Evolutionary conservation across 2,113 vertebrate species (phyloP).

Genomic region (Haemorhous mexicanus): DNA sequence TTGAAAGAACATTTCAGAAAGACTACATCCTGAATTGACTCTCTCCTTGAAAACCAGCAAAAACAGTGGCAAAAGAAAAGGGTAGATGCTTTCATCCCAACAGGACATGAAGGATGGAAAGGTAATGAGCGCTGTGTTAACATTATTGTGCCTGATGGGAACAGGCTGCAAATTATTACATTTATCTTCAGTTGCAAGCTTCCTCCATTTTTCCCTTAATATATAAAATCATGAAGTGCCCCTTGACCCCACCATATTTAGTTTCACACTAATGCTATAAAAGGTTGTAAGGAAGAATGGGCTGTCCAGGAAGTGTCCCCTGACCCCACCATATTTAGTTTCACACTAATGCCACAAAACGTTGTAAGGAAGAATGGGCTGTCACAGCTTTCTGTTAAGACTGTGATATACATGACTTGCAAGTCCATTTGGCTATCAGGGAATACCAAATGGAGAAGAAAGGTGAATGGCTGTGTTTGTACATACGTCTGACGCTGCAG

Average conservation of each 20-base stretch:
- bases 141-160: neutral
- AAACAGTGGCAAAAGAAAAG: neutral
- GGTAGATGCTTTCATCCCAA: neutral
- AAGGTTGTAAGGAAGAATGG: neutral
- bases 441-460: neutral
- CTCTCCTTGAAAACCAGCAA: neutral
- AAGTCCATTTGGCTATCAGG: neutral
- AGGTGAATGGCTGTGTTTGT: neutral
- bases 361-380: neutral
- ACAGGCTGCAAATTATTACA: neutral
- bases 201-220: neutral
- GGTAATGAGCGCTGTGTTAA: neutral
- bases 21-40: neutral
- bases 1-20: neutral
- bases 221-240: neutral
- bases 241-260: neutral
- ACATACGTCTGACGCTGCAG: neutral
- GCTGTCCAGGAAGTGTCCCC: neutral
- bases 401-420: accelerated
- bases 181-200: neutral
- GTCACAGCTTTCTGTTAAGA: neutral
- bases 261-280: neutral
- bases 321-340: neutral
- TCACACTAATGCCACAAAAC: neutral
- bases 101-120: neutral